A percentile compares a stretch with the other conserved stretches of the same genome.
Conservation (phyloP, 2,113 vertebrate genomes). For the Cyanoderma ruficeps region DNA sequence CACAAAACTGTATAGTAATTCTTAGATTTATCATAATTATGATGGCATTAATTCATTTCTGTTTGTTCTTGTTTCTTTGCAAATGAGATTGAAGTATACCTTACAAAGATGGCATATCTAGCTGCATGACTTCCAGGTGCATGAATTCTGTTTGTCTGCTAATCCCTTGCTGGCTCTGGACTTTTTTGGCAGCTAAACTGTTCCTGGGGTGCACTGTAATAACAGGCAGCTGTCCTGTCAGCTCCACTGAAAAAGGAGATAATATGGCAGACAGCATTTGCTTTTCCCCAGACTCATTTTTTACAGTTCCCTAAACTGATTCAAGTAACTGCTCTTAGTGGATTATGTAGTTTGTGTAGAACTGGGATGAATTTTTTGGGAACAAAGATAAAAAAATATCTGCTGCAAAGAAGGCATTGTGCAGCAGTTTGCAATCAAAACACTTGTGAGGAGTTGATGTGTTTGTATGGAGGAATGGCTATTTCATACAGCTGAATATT, state of each 20-base stretch:
- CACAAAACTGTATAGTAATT: constrained; percentile 47
- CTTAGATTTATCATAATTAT: constrained; percentile 60
- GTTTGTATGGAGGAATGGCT: background rate
- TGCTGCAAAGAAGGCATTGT: background rate
- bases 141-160: constrained; percentile 71
- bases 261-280: constrained; percentile 53
- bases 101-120: constrained; percentile 31
- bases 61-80: constrained; percentile 64
- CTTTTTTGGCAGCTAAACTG: constrained; percentile 66
- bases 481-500: background rate
- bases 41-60: constrained; percentile 27
- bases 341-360: background rate
- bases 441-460: background rate
- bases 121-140: constrained; percentile 75
- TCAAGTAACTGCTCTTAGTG: constrained; percentile 14
- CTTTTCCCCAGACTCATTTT: constrained; percentile 26
- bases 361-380: constrained; percentile 8
- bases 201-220: constrained; percentile 78
- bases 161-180: constrained; percentile 68
- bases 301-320: constrained; percentile 8
- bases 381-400: background rate
- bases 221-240: constrained; percentile 79
- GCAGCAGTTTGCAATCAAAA: constrained; percentile 3
- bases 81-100: constrained; percentile 67
- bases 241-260: constrained; percentile 65